Base-by-base conservation (phyloP, 2,113 vertebrate species). In the Ailuropoda melanoleuca region DNA sequence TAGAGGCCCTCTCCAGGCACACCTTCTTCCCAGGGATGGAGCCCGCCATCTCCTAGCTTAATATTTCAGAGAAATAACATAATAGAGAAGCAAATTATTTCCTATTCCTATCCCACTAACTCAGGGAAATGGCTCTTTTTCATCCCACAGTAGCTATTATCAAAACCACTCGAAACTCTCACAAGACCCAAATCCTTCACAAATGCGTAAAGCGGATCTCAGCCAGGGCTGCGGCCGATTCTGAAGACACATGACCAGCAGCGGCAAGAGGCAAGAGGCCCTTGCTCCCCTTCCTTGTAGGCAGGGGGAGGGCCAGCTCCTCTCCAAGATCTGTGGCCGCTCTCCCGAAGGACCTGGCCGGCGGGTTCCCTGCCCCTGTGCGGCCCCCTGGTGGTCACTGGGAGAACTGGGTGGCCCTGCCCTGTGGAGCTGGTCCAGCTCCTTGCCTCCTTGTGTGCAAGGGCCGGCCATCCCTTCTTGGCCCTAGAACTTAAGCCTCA, bases 381-480 rank as follows among this genome's bases (percentile, higher is more conserved):
- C 3, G 0, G 66, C 94, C 85, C 96, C 82, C 97, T 97, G 77
- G 93, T 97, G 97, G 90, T 75, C 37, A 53, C 10, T 1, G 5
- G 0, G 10, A 56, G 88, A 96, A 93, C 60, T 77, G 60, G 39
- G 6, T 14, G 21, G 11, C 87, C 34, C 37, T 86, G n/a, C n/a
- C 39, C 37, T 14, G 8, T 1, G 0, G 23, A 6, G 29, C 55
- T 39, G 64, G 74, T 60, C 60, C 2, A 1, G 50, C 55, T 91
- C 68, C 15, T 78, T 31, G 11, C n/a, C 48, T 31, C 29, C 84
- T 46, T 18, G 34, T 26, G 4, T 37, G 17, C 39, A 89, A 89
- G 87, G 78, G 72, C 86, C 12, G 55, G 60, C 50, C 82, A 23
- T 29, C 23, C 7, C 13, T 24, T 82, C 77, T 95, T 87, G 29